A percentile compares a stretch with the other conserved stretches of the same genome.
phyloP scores from a whole-genome alignment of 2,113 vertebrate genomes.

The Indri indri region DNA sequence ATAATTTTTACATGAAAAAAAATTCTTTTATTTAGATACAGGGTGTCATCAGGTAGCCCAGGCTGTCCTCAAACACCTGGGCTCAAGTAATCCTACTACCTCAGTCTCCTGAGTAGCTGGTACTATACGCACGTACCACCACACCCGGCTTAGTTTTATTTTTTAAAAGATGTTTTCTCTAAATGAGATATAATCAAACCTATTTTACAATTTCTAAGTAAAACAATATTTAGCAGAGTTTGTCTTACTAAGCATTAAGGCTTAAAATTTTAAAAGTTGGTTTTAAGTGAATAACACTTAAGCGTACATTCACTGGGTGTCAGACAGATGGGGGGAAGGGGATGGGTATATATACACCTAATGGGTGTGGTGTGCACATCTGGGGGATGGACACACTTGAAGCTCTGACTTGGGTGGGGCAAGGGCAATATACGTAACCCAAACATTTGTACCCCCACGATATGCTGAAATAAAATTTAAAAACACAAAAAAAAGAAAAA shows the following conservation, averaged over 20 bases:
- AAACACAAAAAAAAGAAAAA: not conserved
- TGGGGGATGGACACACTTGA: too few relatives aligned
- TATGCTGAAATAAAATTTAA: too few relatives aligned
- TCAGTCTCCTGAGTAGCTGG: not conserved
- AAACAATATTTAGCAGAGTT: not conserved
- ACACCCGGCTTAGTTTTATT: not conserved
- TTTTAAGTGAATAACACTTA: too few relatives aligned
- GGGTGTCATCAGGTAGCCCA: not conserved
- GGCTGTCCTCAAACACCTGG: not conserved
- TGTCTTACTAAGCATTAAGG: not conserved
- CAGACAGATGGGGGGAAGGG: too few relatives aligned
- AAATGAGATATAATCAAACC: not conserved
- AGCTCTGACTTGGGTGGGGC: too few relatives aligned
- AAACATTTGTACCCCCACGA: too few relatives aligned
- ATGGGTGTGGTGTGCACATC: too few relatives aligned
- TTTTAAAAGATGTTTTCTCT: not conserved
- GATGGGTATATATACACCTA: too few relatives aligned
- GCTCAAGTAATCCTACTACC: not conserved
- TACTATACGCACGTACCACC: not conserved
- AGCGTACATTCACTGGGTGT: too few relatives aligned
- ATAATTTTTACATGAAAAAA: too few relatives aligned
- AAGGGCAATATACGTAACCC: too few relatives aligned
- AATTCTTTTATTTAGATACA: not conserved
- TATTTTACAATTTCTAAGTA: slow-evolving; percentile 15
- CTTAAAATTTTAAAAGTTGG: not conserved